These are phyloP conservation scores for Lepus townsendii DNA, from an alignment of 2,797 vertebrate genomes.

Conservation along the genomic window DNA sequence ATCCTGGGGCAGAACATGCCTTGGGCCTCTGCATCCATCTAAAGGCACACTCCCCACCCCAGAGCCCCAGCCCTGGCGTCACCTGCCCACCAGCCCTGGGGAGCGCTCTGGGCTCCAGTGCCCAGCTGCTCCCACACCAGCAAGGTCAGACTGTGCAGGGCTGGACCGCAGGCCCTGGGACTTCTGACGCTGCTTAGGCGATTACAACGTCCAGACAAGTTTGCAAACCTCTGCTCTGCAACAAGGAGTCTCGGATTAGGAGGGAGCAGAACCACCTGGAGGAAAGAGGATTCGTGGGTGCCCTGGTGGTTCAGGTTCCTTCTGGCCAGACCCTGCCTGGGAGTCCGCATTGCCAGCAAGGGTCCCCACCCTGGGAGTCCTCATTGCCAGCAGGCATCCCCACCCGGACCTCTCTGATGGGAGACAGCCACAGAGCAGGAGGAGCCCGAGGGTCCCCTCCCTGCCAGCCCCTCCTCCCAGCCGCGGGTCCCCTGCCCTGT, in stretches of 20 bases:
- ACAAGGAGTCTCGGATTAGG: background rate
- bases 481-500: background rate
- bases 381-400: background rate
- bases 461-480: background rate
- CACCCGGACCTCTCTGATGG: background rate
- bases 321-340: background rate
- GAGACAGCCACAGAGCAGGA: background rate
- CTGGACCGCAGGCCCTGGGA: accelerated
- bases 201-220: background rate
- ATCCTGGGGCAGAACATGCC: background rate
- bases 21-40: background rate
- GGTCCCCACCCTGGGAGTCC: too few relatives aligned
- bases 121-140: background rate
- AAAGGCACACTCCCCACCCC: background rate
- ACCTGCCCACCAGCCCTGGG: background rate
- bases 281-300: background rate
- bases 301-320: background rate
- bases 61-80: background rate
- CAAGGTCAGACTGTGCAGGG: background rate
- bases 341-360: background rate
- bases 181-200: background rate
- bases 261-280: background rate
- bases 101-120: background rate
- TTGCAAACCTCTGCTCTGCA: background rate
- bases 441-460: background rate